Base-by-base conservation (phyloP, 37 sponge, comb jelly and placozoan genomes). In the Lycopodina hypogea region DNA sequence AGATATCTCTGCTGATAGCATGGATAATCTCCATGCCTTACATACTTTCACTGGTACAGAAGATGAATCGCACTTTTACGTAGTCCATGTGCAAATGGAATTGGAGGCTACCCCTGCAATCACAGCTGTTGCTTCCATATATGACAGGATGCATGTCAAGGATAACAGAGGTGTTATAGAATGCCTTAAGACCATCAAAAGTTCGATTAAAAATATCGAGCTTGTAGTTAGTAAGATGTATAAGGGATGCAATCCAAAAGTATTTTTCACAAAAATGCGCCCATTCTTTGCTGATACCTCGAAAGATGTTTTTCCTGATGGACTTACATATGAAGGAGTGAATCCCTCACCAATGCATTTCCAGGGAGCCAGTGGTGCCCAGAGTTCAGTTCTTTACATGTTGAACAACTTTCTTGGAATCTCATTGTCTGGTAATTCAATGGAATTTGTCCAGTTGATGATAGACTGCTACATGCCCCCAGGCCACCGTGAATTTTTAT, bases 31-130 rank as follows among this genome's bases (percentile, higher is more conserved):
- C 22, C 4, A 37, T 4, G 35, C 65, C 3, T 29, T 55, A 7
- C 18, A 41, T 9, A 83, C 90, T 0, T 86, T 86, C 60, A 82
- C 90, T 41, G 93, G 90, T 8, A 74, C 82, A n/a, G 33, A 59
- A 18, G 93, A 89, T 67, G 93, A 93, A 67, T 56, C 78, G 19
- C 89, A 87, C 87, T 93, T 93, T 56, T 89, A 74, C 32, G 36
- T 86, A 21, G 83, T 75, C 2, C 68, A 78, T 0, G 18, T 82
- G 0, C 40, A 77, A 8, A 79, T 86, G 45, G 93, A 93, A 39
- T 1, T 82, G 21, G 79, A 39, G 12, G 93, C 93, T 42, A 86
- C 77, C 17, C 82, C 81, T 29, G 90, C 74, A 11, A 30, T 90
- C 36, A 69, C 61, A 26, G 80, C 87, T 15, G 9, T 45, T 12